phyloP scores from a whole-genome alignment of 2,888 invertebrate species.

The Drosophila prostipennis region DNA sequence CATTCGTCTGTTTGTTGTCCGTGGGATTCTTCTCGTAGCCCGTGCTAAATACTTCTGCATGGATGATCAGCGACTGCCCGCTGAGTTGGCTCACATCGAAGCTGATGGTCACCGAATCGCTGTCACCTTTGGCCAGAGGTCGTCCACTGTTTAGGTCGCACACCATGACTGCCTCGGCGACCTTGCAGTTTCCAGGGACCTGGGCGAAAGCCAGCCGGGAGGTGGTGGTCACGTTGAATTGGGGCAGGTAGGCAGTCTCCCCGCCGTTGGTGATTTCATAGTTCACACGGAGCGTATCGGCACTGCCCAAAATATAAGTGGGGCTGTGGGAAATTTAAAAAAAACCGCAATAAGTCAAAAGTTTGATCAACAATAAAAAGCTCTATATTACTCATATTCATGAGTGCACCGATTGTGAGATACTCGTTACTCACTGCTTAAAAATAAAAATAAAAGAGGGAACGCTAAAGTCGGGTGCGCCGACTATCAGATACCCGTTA shows the following conservation, averaged over 20 bases:
- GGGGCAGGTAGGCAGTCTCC: slow-evolving; percentile 85
- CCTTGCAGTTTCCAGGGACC: slow-evolving; percentile 81
- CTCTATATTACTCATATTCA: background rate
- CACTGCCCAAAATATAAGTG: slow-evolving; percentile 82
- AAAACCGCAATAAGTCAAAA: background rate
- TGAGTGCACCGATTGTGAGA: too few species aligned
- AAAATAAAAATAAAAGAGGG: too few species aligned
- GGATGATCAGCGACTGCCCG: slow-evolving; percentile 76
- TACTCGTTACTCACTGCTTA: too few species aligned
- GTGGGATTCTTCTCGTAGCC: slow-evolving; percentile 78
- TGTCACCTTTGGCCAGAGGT: slow-evolving; percentile 76
- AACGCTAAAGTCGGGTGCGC: too few species aligned
- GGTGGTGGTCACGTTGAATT: slow-evolving; percentile 84
- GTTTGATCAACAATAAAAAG: background rate
- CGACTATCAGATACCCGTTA: too few species aligned
- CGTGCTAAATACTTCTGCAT: slow-evolving; percentile 83
- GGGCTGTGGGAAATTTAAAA: slow-evolving; percentile 53
- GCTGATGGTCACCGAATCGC: slow-evolving; percentile 74
- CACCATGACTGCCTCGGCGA: slow-evolving; percentile 69
- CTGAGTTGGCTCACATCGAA: slow-evolving; percentile 82
- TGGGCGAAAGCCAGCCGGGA: slow-evolving; percentile 81
- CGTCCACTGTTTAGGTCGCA: slow-evolving; percentile 82
- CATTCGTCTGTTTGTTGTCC: slow-evolving; percentile 76
- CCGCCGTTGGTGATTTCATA: slow-evolving; percentile 84
- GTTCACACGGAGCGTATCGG: slow-evolving; percentile 76